Evolutionary conservation across 1,140 invertebrate genomes (phyloP).

Genomic region (Musca vetustissima): DNA sequence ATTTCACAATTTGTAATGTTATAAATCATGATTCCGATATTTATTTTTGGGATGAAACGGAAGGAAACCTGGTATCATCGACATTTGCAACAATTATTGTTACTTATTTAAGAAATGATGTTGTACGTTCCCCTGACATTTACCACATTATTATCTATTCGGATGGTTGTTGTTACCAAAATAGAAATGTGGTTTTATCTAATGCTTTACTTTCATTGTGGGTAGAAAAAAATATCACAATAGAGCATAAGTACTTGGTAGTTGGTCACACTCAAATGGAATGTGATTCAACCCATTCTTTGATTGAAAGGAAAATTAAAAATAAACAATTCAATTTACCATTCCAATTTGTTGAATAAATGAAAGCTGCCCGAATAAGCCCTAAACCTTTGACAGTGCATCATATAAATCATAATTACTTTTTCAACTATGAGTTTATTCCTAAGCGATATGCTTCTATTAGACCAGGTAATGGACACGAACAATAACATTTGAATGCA

Average conservation of each 20-base stretch:
- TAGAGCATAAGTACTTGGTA: constrained; percentile 26
- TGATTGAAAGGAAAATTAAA: background rate
- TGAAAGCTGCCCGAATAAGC: no score
- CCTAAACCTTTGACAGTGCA: no score
- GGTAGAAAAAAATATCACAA: constrained; percentile 17
- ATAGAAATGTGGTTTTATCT: constrained; percentile 20
- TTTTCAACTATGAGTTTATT: no score
- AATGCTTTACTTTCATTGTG: constrained; percentile 24
- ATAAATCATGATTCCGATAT: constrained; percentile 38
- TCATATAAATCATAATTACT: no score
- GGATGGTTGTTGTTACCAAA: constrained; percentile 23
- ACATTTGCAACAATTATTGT: constrained; percentile 49
- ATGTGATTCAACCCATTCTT: constrained; percentile 27
- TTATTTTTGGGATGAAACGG: constrained; percentile 56
- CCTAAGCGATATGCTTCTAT: no score
- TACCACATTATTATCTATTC: constrained; percentile 19
- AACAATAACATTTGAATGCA: no score
- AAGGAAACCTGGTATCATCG: constrained; percentile 51
- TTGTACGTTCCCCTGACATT: background rate
- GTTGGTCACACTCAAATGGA: constrained; percentile 27
- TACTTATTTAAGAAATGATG: constrained; percentile 37
- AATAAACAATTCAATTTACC: no score
- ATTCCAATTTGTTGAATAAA: no score
- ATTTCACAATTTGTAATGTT: constrained; percentile 22
- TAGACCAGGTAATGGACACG: no score